Percentiles rank a stretch among this genome's conserved stretches.
Evolutionary conservation across 2,113 vertebrate species (phyloP).

Genomic region (Psilopsiagon aurifrons): DNA sequence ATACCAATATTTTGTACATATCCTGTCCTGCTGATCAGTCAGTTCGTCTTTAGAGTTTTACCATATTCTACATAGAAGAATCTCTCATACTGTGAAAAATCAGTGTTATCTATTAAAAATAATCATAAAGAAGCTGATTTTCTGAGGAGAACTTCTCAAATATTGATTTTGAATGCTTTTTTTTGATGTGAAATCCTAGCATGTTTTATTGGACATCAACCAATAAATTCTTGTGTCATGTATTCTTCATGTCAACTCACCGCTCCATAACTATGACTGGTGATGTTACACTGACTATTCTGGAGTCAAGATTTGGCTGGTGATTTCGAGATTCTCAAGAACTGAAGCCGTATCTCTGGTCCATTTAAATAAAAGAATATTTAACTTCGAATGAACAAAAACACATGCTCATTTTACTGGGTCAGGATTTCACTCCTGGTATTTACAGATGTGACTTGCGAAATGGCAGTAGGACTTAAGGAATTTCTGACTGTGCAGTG

Average conservation of each 20-base stretch:
- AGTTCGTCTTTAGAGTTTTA: background rate
- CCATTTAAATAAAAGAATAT: background rate
- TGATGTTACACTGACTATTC: background rate
- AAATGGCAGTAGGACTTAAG: background rate
- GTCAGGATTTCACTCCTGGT: background rate
- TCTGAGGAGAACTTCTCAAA: background rate
- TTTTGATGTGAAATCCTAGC: background rate
- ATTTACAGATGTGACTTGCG: background rate
- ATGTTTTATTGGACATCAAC: accelerated
- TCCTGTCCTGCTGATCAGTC: background rate
- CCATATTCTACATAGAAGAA: background rate
- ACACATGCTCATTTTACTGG: background rate
- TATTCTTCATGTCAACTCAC: background rate
- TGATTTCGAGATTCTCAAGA: background rate
- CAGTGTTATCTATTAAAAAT: background rate
- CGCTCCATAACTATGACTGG: no score
- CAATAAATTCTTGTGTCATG: background rate
- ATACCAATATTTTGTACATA: background rate
- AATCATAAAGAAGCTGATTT: background rate
- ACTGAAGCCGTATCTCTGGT: background rate
- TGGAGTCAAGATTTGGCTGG: background rate
- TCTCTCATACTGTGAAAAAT: background rate
- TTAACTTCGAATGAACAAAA: background rate
- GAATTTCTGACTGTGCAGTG: background rate
- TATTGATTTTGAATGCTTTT: background rate